Evolutionary conservation across 1,140 invertebrate genomes (phyloP), one percentile per base, ranked within the genome.

Genomic region (Ceratina australensis): DNA sequence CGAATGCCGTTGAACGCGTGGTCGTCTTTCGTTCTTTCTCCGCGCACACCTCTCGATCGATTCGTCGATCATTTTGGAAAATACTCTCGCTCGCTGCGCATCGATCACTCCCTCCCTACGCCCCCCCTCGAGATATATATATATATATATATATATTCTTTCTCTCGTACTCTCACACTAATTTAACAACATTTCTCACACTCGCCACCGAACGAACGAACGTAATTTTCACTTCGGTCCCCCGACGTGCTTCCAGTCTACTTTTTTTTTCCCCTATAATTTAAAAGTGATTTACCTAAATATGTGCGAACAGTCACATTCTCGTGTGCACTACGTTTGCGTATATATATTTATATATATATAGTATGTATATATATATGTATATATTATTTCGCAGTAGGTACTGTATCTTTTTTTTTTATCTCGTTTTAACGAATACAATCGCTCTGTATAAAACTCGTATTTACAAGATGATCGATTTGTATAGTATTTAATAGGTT

Each of bases 371-470:
- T 82, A 74, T 79, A 76, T 85, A 77, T 79, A 72, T 85, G 80
- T 80, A 79, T 84, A 83, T 87, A 82, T 87, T 87, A 85, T 76
- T 88, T 88, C 80, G 84, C 85, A 83, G 82, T 90, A 89, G 73
- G 79, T 83, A 85, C 83, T 85, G 75, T 85, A 56, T 79, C 66
- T 80, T 88, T 86, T 77, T 77, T 33, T 61, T 73, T 50, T 63
- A 64, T 77, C 67, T 72, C 77, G 74, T 87, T 87, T 90, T 88
- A 89, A 90, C 90, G 89, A 89, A 88, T 91, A 92, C 89, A 88
- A 91, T 91, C 73, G 86, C 87, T 92, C 89, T 91, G 91, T 92
- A 92, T 92, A 92, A 92, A 92, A 92, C 89, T 92, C 89, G 90
- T 92, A 92, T 92, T 80, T 92, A 91, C 90, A 92, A 86, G 87